Percentiles rank a stretch among this genome's conserved stretches.
phyloP scores from a whole-genome alignment of 2,797 vertebrate species.

The Pipistrellus pygmaeus region DNA sequence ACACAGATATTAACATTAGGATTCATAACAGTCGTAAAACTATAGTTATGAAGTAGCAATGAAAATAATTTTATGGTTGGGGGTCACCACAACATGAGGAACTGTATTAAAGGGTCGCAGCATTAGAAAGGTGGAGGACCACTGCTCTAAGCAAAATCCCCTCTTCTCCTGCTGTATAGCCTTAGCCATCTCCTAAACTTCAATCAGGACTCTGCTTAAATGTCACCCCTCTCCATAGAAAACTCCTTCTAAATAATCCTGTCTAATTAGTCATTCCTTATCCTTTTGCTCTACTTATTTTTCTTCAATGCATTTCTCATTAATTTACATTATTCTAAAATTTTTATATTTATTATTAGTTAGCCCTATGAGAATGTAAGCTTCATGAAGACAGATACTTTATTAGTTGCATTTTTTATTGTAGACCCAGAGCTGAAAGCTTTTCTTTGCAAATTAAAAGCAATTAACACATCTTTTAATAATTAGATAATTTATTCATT shows the following conservation, averaged over 20 bases:
- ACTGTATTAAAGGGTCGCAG: too few species aligned
- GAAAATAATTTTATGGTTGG: too few species aligned
- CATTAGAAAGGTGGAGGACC: too few species aligned
- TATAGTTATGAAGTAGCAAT: too few species aligned
- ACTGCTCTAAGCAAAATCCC: not conserved
- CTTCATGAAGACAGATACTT: not conserved
- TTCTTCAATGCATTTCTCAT: not conserved
- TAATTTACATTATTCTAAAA: not conserved
- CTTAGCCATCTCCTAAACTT: not conserved
- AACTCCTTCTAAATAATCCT: not conserved
- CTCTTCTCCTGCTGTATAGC: not conserved
- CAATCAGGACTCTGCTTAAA: not conserved
- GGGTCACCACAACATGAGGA: too few species aligned
- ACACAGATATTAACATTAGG: too few species aligned
- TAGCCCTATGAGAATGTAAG: not conserved
- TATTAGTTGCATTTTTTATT: not conserved
- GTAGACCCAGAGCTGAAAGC: not conserved
- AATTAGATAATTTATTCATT: not conserved
- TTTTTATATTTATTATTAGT: not conserved
- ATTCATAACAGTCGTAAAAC: too few species aligned
- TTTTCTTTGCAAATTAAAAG: not conserved
- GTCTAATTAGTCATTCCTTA: not conserved
- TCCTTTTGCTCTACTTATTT: not conserved
- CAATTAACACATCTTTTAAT: not conserved
- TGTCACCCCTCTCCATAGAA: accelerated